Evolutionary conservation across 2,888 invertebrate species (phyloP), one percentile per base, ranked within the genome.

Genomic region (Stenichneumon culpator): DNA sequence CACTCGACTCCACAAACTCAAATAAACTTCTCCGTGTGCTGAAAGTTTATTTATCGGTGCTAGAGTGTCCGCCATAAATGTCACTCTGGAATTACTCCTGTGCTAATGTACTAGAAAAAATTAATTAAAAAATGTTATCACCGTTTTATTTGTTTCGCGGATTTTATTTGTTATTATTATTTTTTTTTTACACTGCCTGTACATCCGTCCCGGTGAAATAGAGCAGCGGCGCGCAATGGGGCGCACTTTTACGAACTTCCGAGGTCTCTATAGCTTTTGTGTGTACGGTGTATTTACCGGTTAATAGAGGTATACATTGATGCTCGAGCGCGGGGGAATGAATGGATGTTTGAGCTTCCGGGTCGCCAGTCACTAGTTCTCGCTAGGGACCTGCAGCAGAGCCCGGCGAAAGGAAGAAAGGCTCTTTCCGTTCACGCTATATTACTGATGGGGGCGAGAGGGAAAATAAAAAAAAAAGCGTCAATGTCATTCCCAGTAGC

Each of bases 281-380:
- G 74, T 74, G 44, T 52, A 52, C 54, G 78, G 69, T 74, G 65
- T 68, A 81, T 74, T 81, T 81, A 68, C 80, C 32, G 74, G 74
- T 44, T 81, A 74, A 81, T 74, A 80, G 80, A 54, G 73, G 80
- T 73, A 73, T 67, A 80, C 73, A 73, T 68, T 67, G 79, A 79
- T 72, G 72, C 70, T 81, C 80, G 47, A 81, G 68, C 80, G 60
- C 44, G 57, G 36, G 80, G 68, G 74, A 47, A 81, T 81, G 80
- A 81, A 81, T 81, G 80, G 60, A 68, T 68, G 80, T 74, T 81
- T 74, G 80, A 81, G 80, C 74, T 74, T 74, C 74, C 68, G 68
- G 74, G 68, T 74, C 68, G 68, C 57, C 67, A 57, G 54, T 50
- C 54, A 25, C 65, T 39, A 28, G 28, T 79, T 72, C 44, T 74